Conservation (phyloP, 2,797 vertebrate species). For the Austrolebias charrua region DNA sequence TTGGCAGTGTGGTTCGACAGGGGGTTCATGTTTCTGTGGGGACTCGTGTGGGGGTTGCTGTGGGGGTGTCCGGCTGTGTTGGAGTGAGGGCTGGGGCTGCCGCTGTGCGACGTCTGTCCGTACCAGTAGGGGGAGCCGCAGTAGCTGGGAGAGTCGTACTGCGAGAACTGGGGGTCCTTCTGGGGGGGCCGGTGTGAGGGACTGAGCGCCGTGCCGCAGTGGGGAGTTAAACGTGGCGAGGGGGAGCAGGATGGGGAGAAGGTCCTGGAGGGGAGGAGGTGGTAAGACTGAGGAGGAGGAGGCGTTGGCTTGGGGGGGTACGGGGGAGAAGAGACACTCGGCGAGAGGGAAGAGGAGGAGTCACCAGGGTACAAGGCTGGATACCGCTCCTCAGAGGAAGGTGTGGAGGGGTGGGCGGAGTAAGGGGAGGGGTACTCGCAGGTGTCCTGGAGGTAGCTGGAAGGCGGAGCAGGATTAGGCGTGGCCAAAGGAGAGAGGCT, state of each 20-base stretch:
- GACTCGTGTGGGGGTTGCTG: conserved; percentile 78
- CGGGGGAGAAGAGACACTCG: conserved; percentile 87
- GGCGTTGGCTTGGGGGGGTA: conserved; percentile 83
- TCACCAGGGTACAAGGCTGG: conserved; percentile 92
- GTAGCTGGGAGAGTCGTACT: conserved; percentile 96
- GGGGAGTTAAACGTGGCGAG: conserved; percentile 83
- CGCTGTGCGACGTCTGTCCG: conserved; percentile 86
- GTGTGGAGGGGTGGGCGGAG: conserved; percentile 95
- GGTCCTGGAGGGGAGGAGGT: conserved; percentile 83
- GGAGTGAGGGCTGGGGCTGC: conserved; percentile 87
- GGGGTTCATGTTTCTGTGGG: conserved; percentile 71
- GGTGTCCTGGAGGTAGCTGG: conserved; percentile 89
- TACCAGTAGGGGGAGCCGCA: conserved; percentile 97
- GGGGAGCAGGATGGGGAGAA: conserved; percentile 97
- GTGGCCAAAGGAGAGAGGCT: conserved; percentile 95
- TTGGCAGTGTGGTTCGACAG: conserved; percentile 57
- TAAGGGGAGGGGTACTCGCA: conserved; percentile 97
- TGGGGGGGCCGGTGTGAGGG: conserved; percentile 75
- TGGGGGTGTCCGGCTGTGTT: conserved; percentile 60
- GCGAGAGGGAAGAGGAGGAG: conserved; percentile 84
- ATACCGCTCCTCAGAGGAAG: conserved; percentile 95
- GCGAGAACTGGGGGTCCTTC: conserved; percentile 89
- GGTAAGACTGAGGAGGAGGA: conserved; percentile 84
- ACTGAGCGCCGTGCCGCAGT: conserved; percentile 77
- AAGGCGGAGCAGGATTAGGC: conserved; percentile 73